A percentile compares a stretch with the other conserved stretches of the same genome.
Conservation (phyloP, 1,140 invertebrate genomes). For the Sycobia sp. region DNA sequence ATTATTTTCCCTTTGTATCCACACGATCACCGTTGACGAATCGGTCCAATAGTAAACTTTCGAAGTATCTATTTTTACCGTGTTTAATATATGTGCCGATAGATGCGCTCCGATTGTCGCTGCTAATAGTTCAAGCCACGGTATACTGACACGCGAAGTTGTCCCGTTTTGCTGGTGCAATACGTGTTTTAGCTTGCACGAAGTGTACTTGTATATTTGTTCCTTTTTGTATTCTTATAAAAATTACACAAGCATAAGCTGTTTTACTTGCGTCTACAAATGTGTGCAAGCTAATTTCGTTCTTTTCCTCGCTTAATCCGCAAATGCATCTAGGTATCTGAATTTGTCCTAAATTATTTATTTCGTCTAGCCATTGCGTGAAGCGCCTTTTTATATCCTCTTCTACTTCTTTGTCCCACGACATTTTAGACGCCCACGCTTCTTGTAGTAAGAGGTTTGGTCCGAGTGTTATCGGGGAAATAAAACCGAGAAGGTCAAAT, state of each 20-base stretch:
- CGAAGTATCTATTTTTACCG: not conserved
- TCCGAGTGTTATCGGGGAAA: not conserved
- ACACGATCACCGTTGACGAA: not conserved
- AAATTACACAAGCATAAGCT: not conserved
- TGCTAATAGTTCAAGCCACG: conserved; percentile 33
- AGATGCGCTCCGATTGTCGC: conserved; percentile 21
- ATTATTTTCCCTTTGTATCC: not conserved
- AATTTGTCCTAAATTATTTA: not conserved
- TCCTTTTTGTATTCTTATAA: not conserved
- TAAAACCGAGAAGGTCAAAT: not conserved
- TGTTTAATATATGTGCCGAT: not conserved
- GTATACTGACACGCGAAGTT: conserved; percentile 11
- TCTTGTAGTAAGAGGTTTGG: not conserved
- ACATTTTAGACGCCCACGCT: not conserved
- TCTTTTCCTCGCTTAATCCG: not conserved
- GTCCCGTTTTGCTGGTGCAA: not conserved
- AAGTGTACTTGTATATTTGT: not conserved
- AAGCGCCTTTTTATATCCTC: no score
- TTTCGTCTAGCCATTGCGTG: not conserved
- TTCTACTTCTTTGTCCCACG: not conserved
- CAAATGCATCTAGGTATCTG: not conserved
- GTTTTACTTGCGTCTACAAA: not conserved
- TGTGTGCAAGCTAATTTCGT: not conserved
- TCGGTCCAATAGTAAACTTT: not conserved
- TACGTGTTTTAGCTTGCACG: not conserved